phyloP scores from a whole-genome alignment of 64 coral and sea anemone species.

The Stichodactyla helianthus region DNA sequence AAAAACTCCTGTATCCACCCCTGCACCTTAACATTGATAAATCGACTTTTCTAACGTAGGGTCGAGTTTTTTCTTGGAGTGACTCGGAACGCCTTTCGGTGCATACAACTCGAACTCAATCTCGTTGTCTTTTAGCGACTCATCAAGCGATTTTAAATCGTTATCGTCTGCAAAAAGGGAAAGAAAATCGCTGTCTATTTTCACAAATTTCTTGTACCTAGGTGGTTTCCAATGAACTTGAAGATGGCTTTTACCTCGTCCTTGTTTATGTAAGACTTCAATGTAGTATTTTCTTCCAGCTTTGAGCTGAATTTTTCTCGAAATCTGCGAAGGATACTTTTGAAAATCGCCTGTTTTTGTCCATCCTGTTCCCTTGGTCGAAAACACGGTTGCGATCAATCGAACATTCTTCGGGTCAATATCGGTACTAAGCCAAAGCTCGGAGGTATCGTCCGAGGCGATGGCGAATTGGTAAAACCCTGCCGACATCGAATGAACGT shows the following conservation, averaged over 20 bases:
- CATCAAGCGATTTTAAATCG: conserved; percentile 26
- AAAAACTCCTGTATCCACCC: too few relatives aligned
- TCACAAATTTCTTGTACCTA: conserved; percentile 26
- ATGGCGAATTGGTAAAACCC: conserved; percentile 77
- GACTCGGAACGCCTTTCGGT: conserved; percentile 55
- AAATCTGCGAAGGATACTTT: conserved; percentile 66
- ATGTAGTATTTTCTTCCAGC: conserved; percentile 71
- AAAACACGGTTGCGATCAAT: conserved; percentile 73
- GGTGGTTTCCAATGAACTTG: conserved; percentile 81
- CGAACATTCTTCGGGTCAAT: conserved; percentile 63
- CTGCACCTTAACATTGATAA: conserved; percentile 2
- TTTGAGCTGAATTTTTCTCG: conserved; percentile 49
- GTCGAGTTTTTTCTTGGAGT: conserved; percentile 50
- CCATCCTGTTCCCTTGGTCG: conserved; percentile 35
- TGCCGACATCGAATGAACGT: conserved; percentile 44
- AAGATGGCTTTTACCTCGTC: conserved; percentile 54
- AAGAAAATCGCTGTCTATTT: conserved; percentile 40
- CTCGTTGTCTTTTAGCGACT: conserved; percentile 33
- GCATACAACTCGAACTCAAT: conserved; percentile 44
- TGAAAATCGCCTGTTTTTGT: conserved; percentile 41
- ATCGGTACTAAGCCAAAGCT: conserved; percentile 80
- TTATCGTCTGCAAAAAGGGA: conserved; percentile 66
- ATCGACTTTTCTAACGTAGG: conserved; percentile 38
- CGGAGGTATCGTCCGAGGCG: conserved; percentile 81
- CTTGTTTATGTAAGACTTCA: conserved; percentile 78